Evolutionary conservation across 2,113 vertebrate genomes (phyloP).

Genomic region (Zosterops pallidus): DNA sequence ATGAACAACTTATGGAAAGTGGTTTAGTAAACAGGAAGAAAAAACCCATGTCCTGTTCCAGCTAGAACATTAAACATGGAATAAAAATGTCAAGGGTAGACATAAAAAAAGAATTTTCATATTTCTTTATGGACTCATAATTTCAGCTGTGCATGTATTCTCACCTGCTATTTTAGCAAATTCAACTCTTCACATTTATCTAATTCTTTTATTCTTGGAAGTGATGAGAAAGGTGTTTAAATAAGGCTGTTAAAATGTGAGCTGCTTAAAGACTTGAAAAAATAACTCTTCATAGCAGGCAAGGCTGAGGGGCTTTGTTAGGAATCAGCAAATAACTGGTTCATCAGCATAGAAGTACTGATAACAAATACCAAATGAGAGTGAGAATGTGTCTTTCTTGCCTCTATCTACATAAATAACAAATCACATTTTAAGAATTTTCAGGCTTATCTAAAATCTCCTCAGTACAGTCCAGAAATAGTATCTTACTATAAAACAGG

Average conservation of each 20-base stretch:
- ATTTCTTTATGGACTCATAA: neutral
- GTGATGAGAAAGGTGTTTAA: neutral
- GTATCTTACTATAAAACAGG: neutral
- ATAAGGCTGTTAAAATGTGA: neutral
- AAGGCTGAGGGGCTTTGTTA: neutral
- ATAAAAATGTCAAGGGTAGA: neutral
- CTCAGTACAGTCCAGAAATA: neutral
- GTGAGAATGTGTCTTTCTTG: neutral
- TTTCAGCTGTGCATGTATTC: neutral
- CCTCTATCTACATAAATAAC: neutral
- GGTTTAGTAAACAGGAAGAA: neutral
- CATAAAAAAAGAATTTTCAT: neutral
- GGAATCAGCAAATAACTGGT: neutral
- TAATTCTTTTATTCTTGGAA: neutral
- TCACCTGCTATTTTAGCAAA: neutral
- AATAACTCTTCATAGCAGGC: neutral
- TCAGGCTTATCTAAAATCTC: neutral
- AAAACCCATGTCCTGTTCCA: neutral
- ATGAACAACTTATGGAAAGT: neutral
- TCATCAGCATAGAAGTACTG: neutral
- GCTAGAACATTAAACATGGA: neutral
- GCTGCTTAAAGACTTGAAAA: neutral
- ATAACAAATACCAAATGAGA: neutral
- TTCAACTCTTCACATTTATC: neutral
- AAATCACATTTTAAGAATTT: neutral